Conservation (phyloP, 2,888 invertebrate species). For the Ophioninae sp. region DNA sequence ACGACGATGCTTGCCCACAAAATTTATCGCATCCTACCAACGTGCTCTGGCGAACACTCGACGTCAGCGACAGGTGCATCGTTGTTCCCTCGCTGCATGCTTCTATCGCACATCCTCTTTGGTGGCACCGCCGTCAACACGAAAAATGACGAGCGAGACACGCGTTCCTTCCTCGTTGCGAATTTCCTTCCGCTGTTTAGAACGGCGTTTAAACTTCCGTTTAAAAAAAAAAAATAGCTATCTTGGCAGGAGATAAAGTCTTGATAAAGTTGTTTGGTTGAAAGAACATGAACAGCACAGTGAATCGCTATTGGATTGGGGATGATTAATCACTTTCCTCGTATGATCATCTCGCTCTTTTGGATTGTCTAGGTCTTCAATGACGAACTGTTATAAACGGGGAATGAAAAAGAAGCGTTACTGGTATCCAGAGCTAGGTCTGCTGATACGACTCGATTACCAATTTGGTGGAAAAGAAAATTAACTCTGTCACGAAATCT, state of each 20-base stretch:
- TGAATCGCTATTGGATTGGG: too few relatives aligned
- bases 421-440: too few relatives aligned
- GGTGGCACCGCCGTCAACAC: slow-evolving; percentile 4
- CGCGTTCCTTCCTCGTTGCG: slow-evolving; percentile 4
- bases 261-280: too few relatives aligned
- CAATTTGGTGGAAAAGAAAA: too few relatives aligned
- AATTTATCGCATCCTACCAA: slow-evolving; percentile 65
- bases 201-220: not conserved
- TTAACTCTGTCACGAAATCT: too few relatives aligned
- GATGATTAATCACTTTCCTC: too few relatives aligned
- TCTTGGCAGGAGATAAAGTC: not conserved
- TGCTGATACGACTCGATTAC: too few relatives aligned
- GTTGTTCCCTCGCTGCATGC: slow-evolving; percentile 33
- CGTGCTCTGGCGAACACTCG: slow-evolving; percentile 39
- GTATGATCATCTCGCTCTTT: too few relatives aligned
- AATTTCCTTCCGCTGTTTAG: not conserved
- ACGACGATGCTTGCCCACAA: slow-evolving; percentile 50
- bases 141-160: slow-evolving; percentile 21
- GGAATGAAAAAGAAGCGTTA: too few relatives aligned
- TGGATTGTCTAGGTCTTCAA: too few relatives aligned
- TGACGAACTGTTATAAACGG: too few relatives aligned
- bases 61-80: slow-evolving; percentile 61
- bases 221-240: not conserved
- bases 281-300: too few relatives aligned
- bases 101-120: slow-evolving; percentile 12